Percentiles rank a stretch among this genome's conserved stretches.
Conservation (phyloP, 2,797 vertebrate species). For the Eutrigla gurnardus region DNA sequence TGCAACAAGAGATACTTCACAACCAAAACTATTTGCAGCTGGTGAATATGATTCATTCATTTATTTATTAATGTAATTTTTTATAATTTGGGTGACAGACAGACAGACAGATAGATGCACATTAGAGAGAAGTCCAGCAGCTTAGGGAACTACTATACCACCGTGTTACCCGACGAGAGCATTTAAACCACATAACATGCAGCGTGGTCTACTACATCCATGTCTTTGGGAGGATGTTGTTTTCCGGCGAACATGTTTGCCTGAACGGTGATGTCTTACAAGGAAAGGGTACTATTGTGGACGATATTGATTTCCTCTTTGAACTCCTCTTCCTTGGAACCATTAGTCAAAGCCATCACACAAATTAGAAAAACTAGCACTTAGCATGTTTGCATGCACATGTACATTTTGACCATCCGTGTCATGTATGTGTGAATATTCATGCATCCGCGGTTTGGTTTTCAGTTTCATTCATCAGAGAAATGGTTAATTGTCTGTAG, state of each 20-base stretch:
- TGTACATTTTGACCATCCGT: background rate
- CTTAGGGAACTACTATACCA: background rate
- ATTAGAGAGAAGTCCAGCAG: too few species aligned
- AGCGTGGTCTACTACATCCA: background rate
- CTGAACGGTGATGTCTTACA: slow-evolving; percentile 22
- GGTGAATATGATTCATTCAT: too few species aligned
- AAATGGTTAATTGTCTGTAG: slow-evolving; percentile 4
- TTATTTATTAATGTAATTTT: too few species aligned
- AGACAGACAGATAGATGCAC: too few species aligned
- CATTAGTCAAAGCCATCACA: slow-evolving; percentile 34
- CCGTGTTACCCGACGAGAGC: background rate
- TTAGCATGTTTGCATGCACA: background rate
- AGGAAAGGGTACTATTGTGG: slow-evolving; percentile 12
- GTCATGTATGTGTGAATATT: background rate
- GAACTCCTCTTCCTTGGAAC: slow-evolving; percentile 30
- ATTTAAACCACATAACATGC: background rate
- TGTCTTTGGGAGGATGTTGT: slow-evolving; percentile 1
- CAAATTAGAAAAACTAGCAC: slow-evolving; percentile 8
- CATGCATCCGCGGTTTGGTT: background rate
- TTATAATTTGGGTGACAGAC: too few species aligned
- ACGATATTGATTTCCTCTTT: slow-evolving; percentile 52
- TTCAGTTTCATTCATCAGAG: background rate
- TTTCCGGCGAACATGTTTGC: background rate
- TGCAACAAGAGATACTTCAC: background rate
- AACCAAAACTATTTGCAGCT: background rate